These are phyloP conservation scores for Caenorhabditis uteleia DNA, from an alignment of 2,888 invertebrate species.

Conservation along the genomic window DNA sequence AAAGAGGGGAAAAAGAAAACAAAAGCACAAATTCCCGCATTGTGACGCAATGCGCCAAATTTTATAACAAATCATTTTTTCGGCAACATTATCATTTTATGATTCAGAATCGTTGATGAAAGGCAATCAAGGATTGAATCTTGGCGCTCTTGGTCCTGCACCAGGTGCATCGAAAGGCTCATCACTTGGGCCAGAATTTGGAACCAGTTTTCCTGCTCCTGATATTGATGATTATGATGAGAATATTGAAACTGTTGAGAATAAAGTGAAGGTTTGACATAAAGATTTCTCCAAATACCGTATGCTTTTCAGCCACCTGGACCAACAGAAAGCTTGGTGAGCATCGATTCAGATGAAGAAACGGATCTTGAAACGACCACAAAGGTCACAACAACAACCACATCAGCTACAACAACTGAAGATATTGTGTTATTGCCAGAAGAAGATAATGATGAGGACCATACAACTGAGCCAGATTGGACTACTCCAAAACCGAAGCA, in stretches of 20 bases:
- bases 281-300: neutral
- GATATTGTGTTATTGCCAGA: slow-evolving; percentile 6
- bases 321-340: slow-evolving; percentile 35
- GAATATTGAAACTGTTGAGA: slow-evolving; percentile 28
- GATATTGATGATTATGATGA: slow-evolving; percentile 49
- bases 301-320: slow-evolving; percentile 12
- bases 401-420: no score
- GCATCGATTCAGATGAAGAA: slow-evolving; percentile 34
- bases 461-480: slow-evolving; percentile 6
- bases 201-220: slow-evolving; percentile 52
- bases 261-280: slow-evolving; percentile 10
- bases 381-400: neutral
- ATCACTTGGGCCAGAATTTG: slow-evolving; percentile 46
- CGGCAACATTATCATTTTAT: no score
- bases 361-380: slow-evolving; percentile 23
- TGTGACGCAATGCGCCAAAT: no score
- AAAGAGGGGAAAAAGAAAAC: neutral
- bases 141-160: slow-evolving; percentile 37
- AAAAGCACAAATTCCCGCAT: neutral
- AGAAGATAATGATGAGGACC: slow-evolving; percentile 16
- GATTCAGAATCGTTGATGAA: slow-evolving; percentile 36
- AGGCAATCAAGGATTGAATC: slow-evolving; percentile 21
- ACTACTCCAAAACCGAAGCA: slow-evolving; percentile 30
- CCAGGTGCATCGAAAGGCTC: slow-evolving; percentile 19
- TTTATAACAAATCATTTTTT: neutral